phyloP scores from a whole-genome alignment of 37 sponge, comb jelly and placozoan species.

The Geodia barretti region DNA sequence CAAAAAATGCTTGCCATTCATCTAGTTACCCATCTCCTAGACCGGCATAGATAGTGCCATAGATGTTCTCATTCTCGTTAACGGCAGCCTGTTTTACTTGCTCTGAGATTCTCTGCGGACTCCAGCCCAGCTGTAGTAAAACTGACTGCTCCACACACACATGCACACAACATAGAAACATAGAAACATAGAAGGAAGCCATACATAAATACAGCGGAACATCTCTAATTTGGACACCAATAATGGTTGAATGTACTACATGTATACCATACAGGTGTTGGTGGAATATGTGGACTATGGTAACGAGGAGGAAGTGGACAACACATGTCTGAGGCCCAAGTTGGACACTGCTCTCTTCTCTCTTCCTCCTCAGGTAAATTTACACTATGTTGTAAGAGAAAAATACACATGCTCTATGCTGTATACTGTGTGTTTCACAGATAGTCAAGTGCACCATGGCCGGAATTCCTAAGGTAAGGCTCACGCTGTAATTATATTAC shows the following conservation, averaged over 20 bases:
- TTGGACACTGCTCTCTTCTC: slow-evolving; percentile 23
- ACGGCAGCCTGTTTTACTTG: slow-evolving; percentile 56
- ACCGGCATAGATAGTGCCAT: slow-evolving; percentile 73
- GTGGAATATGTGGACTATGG: slow-evolving; percentile 55
- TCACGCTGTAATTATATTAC: too few species aligned
- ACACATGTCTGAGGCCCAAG: slow-evolving; percentile 2
- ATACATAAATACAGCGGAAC: not conserved
- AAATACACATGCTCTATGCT: not conserved
- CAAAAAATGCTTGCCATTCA: slow-evolving; percentile 12
- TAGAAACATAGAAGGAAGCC: not conserved
- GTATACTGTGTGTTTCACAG: slow-evolving; percentile 6
- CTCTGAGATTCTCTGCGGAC: slow-evolving; percentile 50
- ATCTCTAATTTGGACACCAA: slow-evolving; percentile 21
- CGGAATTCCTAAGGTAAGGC: slow-evolving; percentile 36
- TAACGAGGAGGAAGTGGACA: slow-evolving; percentile 25
- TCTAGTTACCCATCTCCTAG: slow-evolving; percentile 22
- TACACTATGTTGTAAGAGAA: not conserved
- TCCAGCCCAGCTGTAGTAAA: slow-evolving; percentile 36
- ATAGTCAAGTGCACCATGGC: slow-evolving; percentile 44
- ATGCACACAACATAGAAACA: not conserved
- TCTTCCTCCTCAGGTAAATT: slow-evolving; percentile 43
- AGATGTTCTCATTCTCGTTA: slow-evolving; percentile 72
- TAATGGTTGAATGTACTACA: too few species aligned
- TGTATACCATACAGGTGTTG: not conserved
- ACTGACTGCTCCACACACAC: slow-evolving; percentile 21